Percentiles rank a stretch among this genome's conserved stretches.
These are phyloP conservation scores for Lepidiolamprologus cunningtoni DNA, from an alignment of 2,113 vertebrate genomes.

Conservation along the genomic window DNA sequence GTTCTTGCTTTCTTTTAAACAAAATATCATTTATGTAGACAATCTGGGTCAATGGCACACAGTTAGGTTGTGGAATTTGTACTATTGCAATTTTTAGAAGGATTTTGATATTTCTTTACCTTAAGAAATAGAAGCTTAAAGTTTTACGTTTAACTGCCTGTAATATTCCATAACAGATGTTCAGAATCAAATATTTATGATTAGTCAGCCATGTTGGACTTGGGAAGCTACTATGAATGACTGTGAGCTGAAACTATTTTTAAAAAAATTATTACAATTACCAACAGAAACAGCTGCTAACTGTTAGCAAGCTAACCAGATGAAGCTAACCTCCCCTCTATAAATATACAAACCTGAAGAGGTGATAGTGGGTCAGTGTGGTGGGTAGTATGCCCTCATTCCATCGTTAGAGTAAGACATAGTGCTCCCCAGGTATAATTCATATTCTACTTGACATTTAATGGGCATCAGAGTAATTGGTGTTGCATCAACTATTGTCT, in stretches of 20 bases:
- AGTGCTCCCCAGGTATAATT: not conserved
- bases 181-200: not conserved
- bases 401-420: rapidly evolving
- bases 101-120: not conserved
- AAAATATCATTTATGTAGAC: not conserved
- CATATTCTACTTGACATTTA: not conserved
- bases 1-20: not conserved
- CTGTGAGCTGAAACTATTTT: not conserved
- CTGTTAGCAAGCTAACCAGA: not conserved
- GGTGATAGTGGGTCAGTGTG: not conserved
- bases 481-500: not conserved
- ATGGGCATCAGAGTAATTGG: not conserved
- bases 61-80: not conserved
- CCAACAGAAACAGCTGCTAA: not conserved
- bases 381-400: not conserved
- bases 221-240: not conserved
- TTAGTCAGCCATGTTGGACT: not conserved
- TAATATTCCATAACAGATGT: not conserved
- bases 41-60: not conserved
- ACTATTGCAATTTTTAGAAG: not conserved
- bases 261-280: not conserved
- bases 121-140: not conserved
- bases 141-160: rapidly evolving
- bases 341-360: not conserved
- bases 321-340: not conserved